These are phyloP conservation scores for Lonchura striata DNA, from an alignment of 2,113 vertebrate species.

Conservation along the genomic window DNA sequence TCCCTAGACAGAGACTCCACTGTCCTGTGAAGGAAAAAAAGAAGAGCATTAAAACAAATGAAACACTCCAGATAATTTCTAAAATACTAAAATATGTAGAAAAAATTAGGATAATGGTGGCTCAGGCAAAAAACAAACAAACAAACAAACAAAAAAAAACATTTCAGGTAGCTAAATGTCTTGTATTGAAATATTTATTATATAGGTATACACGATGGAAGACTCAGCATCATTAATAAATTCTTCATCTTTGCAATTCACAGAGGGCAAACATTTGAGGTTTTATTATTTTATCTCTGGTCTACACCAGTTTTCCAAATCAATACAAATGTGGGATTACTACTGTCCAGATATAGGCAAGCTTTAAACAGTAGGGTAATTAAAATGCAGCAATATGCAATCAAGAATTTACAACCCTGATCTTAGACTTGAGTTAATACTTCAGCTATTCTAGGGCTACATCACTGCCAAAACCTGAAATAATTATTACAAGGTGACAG, in stretches of 20 bases:
- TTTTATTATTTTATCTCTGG: background rate
- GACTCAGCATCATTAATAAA: background rate
- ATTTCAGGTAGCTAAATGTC: background rate
- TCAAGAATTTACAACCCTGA: background rate
- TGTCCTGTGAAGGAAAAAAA: background rate
- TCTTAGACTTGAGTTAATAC: background rate
- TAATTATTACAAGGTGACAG: background rate
- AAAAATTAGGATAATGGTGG: background rate
- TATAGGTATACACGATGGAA: background rate
- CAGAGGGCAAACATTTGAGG: background rate
- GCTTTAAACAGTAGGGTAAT: background rate
- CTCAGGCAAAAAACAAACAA: background rate
- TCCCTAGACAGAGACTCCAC: background rate
- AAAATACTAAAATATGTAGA: background rate
- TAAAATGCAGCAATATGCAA: background rate
- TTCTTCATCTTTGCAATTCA: background rate
- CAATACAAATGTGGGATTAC: background rate
- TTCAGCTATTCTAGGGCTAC: background rate
- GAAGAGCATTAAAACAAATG: background rate
- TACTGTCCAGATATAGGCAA: background rate
- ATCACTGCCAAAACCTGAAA: background rate
- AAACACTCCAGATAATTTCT: background rate
- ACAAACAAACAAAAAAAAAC: background rate
- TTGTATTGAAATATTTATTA: background rate
- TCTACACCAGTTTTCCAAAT: background rate